Conservation (phyloP, 2,113 vertebrate species). For the Cyanoliseus patagonus region DNA sequence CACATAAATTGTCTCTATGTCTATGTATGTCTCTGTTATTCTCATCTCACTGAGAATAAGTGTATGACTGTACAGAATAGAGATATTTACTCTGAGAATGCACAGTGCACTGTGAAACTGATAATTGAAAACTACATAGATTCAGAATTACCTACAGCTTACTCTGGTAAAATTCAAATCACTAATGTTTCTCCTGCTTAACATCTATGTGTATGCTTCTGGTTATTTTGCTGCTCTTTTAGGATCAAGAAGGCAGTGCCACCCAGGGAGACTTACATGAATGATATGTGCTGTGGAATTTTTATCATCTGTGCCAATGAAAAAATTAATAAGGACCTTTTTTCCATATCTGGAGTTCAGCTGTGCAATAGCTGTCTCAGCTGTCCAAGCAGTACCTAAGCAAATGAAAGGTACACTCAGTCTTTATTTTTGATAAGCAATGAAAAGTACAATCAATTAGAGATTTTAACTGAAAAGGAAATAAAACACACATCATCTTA, state of each 20-base stretch:
- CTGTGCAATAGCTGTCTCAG: constrained; percentile 84
- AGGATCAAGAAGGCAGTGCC: not conserved
- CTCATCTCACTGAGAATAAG: not conserved
- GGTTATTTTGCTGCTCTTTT: not conserved
- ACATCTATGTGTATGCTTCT: not conserved
- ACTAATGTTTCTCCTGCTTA: not conserved
- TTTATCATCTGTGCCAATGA: constrained; percentile 89
- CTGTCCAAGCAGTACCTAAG: constrained; percentile 82
- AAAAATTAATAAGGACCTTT: constrained; percentile 89
- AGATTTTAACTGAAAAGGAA: not conserved
- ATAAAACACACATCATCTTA: constrained; percentile 53
- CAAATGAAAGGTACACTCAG: not conserved
- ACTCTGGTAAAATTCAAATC: not conserved
- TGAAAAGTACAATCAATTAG: not conserved
- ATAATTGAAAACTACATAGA: not conserved
- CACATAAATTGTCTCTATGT: not conserved
- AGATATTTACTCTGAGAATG: not conserved
- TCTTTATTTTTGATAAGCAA: not conserved
- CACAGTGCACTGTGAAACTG: not conserved
- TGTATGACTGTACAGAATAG: not conserved
- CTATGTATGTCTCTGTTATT: not conserved
- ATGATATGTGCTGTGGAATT: constrained; percentile 89
- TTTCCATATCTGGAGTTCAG: constrained; percentile 89
- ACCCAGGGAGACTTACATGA: constrained; percentile 84
- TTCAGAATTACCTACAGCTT: not conserved